These are phyloP conservation scores for Gymnocheta viridis DNA, from an alignment of 2,888 invertebrate species.

Conservation along the genomic window DNA sequence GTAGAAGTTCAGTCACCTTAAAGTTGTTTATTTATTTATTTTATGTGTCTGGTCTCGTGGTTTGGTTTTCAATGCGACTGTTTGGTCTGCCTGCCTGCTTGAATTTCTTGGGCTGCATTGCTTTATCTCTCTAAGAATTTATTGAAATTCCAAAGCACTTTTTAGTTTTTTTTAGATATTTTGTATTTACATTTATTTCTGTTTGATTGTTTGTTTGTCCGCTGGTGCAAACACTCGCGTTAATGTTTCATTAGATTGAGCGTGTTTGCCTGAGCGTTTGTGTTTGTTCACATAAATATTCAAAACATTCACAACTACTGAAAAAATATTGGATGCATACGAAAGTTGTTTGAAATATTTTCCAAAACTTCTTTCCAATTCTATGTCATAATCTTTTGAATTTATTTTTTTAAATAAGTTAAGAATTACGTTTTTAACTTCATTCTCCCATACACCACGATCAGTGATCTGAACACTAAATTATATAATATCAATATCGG, in stretches of 20 bases:
- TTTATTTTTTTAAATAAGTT: too few species aligned
- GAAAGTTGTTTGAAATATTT: not conserved
- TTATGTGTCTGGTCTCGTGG: constrained; percentile 50
- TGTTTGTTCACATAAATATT: constrained; percentile 35
- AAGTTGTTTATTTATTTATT: constrained; percentile 55
- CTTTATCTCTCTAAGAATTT: constrained; percentile 65
- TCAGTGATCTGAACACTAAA: not conserved
- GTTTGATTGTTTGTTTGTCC: constrained; percentile 10
- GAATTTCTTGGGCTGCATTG: constrained; percentile 36
- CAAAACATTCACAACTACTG: constrained; percentile 17
- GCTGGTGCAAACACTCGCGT: not conserved
- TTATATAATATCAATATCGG: not conserved
- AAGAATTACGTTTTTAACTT: too few species aligned
- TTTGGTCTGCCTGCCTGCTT: constrained; percentile 23
- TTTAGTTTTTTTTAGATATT: constrained; percentile 58
- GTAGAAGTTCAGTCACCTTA: constrained; percentile 66
- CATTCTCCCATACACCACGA: not conserved
- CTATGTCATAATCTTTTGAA: too few species aligned
- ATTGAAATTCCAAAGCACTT: constrained; percentile 62
- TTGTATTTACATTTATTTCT: constrained; percentile 5
- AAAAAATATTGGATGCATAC: constrained; percentile 12
- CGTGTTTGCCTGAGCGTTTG: not conserved
- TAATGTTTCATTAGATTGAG: not conserved
- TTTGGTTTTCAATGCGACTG: constrained; percentile 51
- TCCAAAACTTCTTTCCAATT: too few species aligned